phyloP scores from a whole-genome alignment of 2,888 invertebrate species.

The Opisthograptis luteolata region DNA sequence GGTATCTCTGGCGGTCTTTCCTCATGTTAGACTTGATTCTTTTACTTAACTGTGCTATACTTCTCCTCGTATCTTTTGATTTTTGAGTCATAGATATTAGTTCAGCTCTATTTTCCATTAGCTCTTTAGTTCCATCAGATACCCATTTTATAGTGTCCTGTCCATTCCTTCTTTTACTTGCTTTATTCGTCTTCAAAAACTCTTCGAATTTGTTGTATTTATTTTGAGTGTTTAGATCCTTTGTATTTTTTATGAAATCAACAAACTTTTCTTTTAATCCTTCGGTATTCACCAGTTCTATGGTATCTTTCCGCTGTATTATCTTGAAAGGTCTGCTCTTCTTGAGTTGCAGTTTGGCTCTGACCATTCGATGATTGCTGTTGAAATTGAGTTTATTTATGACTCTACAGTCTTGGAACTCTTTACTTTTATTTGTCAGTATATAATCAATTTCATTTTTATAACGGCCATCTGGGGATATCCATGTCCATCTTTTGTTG shows the following conservation, averaged over 20 bases:
- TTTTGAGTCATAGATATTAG: too few species aligned
- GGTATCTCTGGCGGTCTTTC: too few species aligned
- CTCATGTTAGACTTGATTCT: background rate
- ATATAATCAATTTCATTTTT: constrained; percentile 29
- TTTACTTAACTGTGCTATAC: background rate
- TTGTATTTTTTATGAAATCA: background rate
- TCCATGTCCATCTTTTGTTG: constrained; percentile 19
- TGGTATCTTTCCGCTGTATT: background rate
- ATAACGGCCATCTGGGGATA: constrained; percentile 11
- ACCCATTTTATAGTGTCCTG: background rate
- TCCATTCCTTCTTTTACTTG: background rate
- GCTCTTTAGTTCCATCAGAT: background rate
- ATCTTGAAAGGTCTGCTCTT: background rate
- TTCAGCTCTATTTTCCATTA: background rate
- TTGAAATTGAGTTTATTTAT: constrained; percentile 29
- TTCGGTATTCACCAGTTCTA: background rate
- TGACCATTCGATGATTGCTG: constrained; percentile 32
- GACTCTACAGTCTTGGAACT: constrained; percentile 20
- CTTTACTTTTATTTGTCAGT: constrained; percentile 6
- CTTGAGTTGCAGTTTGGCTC: constrained; percentile 17
- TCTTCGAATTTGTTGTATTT: constrained; percentile 1
- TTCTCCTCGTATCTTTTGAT: too few species aligned
- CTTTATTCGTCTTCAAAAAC: background rate
- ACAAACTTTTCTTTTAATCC: background rate
- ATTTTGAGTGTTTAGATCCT: background rate